Base-by-base conservation (phyloP, 2,113 vertebrate species). In the Thamnaconus septentrionalis region DNA sequence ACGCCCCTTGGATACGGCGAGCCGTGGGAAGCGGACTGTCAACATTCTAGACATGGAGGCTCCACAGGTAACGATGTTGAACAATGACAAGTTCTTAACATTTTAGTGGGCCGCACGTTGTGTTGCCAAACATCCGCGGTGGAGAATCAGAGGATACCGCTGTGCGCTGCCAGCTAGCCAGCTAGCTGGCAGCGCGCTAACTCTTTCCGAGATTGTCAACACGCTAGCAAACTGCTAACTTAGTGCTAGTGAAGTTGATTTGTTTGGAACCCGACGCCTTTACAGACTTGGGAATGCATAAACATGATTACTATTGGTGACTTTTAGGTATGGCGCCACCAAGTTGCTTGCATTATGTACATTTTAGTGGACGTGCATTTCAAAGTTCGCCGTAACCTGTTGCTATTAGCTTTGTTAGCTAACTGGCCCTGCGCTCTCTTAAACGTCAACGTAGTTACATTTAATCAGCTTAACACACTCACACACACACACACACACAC, bases 1-100 rank as follows among this genome's bases (percentile, higher is more conserved):
- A 89, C 85, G 66, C 42, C 58, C 41, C 76, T 8, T 83, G 63
- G 79, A 63, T 75, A 82, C 86, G 10, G 18, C 18, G 18, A 31
- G 18, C 18, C 18, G 18, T 31, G 18, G 18, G 18, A 31, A 31
- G 18, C 18, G 18, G 18, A 31, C 18, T 31, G 18, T 31, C 18
- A 31, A 1, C 18, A 31, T 31, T 31, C 18, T 31, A 2, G 18
- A 31, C 18, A 31, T 89, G 85, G 83, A 89, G 3, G 51, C 55
- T n/a, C 58, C 40, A 40, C 47, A 73, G 72, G 81, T 87, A 56
- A 64, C 41, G 3, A 9, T 0, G 4, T 0, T n/a, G 4, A 11
- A 10, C 41, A 18, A 6, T 3, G 18, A 31, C 18, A 9, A 4
- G 5, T 1, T 3, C 4, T 56, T 6, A 3, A 3, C 1, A 4